phyloP scores from a whole-genome alignment of 2,113 vertebrate species.

The Scomber colias region DNA sequence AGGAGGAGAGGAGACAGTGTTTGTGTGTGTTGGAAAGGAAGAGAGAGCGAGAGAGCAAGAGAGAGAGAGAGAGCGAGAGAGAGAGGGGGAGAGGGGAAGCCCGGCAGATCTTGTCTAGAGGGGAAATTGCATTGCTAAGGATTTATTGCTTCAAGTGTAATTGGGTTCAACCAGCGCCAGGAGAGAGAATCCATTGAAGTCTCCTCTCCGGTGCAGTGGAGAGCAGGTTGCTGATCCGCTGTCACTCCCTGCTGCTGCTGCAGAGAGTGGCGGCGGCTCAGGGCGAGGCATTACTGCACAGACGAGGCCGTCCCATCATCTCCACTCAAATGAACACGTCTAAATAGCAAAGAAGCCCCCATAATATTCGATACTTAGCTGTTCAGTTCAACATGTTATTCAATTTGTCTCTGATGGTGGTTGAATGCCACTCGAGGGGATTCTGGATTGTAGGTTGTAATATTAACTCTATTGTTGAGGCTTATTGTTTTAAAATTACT shows the following conservation, averaged over 20 bases:
- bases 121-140: constrained; percentile 83
- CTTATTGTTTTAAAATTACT: not conserved
- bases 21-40: constrained; percentile 27
- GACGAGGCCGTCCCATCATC: constrained; percentile 15
- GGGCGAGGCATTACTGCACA: constrained; percentile 7
- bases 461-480: constrained; percentile 15
- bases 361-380: constrained; percentile 19
- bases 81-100: constrained; percentile 44
- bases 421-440: constrained; percentile 10
- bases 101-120: constrained; percentile 75
- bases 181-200: constrained; percentile 81
- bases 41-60: not conserved
- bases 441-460: constrained; percentile 28
- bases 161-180: constrained; percentile 83
- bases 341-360: constrained; percentile 17
- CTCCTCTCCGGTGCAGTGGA: constrained; percentile 51
- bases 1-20: not conserved
- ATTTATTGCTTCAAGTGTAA: constrained; percentile 87
- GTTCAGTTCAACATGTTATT: constrained; percentile 1
- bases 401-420: constrained; percentile 5
- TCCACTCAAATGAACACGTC: constrained; percentile 14
- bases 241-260: constrained; percentile 37
- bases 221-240: constrained; percentile 55
- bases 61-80: constrained; percentile 15
- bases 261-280: not conserved